Conservation (phyloP, 2,113 vertebrate species). For the Triplophysa siluroides region DNA sequence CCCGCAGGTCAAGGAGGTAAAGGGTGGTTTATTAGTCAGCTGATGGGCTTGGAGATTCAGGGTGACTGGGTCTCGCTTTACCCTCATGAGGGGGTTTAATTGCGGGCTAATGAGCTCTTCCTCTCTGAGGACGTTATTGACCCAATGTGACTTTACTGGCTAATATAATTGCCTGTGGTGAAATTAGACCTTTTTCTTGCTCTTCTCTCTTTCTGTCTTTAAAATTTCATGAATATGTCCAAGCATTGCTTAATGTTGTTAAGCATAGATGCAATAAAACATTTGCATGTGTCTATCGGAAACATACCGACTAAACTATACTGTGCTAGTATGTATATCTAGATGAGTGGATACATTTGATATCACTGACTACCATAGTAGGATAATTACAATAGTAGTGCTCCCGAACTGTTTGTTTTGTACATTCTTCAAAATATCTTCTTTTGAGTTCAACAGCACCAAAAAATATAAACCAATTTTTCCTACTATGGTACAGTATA, state of each 20-base stretch:
- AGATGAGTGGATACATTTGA: too few species aligned
- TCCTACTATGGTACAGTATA: too few species aligned
- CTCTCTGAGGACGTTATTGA: slow-evolving; percentile 51
- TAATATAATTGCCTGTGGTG: slow-evolving; percentile 45
- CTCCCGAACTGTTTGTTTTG: too few species aligned
- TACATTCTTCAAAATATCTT: too few species aligned
- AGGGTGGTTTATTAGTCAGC: slow-evolving; percentile 29
- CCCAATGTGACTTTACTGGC: slow-evolving; percentile 35
- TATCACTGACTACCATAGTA: too few species aligned
- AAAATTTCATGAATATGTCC: slow-evolving; percentile 37
- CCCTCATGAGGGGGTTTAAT: slow-evolving; percentile 46
- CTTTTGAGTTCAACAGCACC: too few species aligned
- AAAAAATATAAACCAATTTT: too few species aligned
- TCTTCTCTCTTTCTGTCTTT: slow-evolving; percentile 20
- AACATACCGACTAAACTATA: neutral
- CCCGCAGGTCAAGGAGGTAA: neutral
- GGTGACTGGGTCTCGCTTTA: slow-evolving; percentile 32
- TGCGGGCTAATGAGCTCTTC: slow-evolving; percentile 44
- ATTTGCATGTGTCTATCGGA: neutral
- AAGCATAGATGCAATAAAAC: neutral
- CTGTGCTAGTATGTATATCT: too few species aligned
- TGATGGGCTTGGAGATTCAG: slow-evolving; percentile 18
- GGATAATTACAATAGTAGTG: too few species aligned
- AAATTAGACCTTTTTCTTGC: slow-evolving; percentile 32
- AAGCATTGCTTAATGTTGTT: slow-evolving; percentile 34